Percentiles rank a stretch among this genome's conserved stretches.
Conservation (phyloP, 2,113 vertebrate species). For the Oryzias celebensis region DNA sequence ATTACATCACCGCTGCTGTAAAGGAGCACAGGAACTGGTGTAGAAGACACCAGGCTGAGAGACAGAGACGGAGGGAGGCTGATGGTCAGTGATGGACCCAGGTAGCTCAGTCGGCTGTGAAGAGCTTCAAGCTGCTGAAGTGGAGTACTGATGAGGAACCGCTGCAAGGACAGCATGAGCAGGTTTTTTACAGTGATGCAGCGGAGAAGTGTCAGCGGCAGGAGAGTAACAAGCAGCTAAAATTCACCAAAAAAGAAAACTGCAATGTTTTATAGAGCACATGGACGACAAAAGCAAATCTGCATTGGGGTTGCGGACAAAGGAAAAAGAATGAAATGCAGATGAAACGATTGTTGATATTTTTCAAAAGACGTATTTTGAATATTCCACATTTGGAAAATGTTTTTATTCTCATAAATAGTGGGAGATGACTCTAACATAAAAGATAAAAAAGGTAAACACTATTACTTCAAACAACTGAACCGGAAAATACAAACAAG, state of each 20-base stretch:
- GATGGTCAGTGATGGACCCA: slow-evolving; percentile 51
- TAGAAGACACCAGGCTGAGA: neutral
- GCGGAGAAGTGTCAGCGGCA: slow-evolving; percentile 8
- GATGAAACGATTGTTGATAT: no score
- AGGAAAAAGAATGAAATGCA: no score
- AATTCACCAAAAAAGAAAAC: slow-evolving; percentile 1
- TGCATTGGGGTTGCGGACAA: no score
- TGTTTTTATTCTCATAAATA: no score
- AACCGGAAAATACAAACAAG: no score
- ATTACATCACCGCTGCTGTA: slow-evolving; percentile 40
- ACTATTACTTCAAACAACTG: no score
- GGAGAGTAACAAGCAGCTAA: slow-evolving; percentile 13
- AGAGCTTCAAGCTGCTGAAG: slow-evolving; percentile 40
- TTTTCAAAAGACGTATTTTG: no score
- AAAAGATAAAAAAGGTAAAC: no score
- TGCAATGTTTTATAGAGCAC: slow-evolving; percentile 3
- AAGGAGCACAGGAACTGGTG: slow-evolving; percentile 25
- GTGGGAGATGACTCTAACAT: no score
- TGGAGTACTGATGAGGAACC: slow-evolving; percentile 28
- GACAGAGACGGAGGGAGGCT: neutral
- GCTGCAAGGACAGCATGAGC: slow-evolving; percentile 10
- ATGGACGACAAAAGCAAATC: no score
- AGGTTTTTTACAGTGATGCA: slow-evolving; percentile 9
- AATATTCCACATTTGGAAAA: no score
- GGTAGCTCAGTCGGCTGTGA: slow-evolving; percentile 54